These are phyloP conservation scores for Standfussiana lucernea DNA, from an alignment of 2,888 invertebrate species.

Conservation along the genomic window DNA sequence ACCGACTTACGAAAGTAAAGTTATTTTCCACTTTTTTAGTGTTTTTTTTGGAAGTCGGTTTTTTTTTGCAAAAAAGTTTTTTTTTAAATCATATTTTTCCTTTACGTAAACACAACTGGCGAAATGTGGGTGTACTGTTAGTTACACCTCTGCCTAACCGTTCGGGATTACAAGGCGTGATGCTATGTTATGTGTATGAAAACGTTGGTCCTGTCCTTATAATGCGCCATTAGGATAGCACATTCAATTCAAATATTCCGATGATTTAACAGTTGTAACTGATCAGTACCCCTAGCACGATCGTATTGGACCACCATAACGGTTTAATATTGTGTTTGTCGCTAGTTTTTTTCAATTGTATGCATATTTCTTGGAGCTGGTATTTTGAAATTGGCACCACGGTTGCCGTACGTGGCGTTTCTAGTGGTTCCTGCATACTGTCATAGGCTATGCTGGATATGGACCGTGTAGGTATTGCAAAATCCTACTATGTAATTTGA, in stretches of 20 bases:
- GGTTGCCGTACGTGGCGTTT: background rate
- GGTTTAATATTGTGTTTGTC: background rate
- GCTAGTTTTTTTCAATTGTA: background rate
- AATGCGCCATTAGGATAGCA: background rate
- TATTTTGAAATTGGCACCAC: background rate
- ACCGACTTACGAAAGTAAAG: no score
- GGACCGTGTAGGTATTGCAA: background rate
- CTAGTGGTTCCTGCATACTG: background rate
- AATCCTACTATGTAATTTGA: no score
- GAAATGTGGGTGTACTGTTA: background rate
- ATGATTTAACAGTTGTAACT: background rate
- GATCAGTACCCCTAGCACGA: slow-evolving; percentile 10
- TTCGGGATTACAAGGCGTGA: background rate
- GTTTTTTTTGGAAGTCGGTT: no score
- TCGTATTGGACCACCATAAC: slow-evolving; percentile 2
- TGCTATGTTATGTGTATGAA: background rate
- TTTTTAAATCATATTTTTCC: background rate
- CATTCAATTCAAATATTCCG: background rate
- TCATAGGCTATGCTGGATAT: no score
- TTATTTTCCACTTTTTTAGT: no score
- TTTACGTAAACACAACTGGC: no score
- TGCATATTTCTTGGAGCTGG: slow-evolving; percentile 2
- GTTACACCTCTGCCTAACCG: background rate
- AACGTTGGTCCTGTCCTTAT: background rate
- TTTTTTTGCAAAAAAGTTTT: no score